Base-by-base conservation (phyloP, 2,888 invertebrate species). In the Caenorhabditis sp. region DNA sequence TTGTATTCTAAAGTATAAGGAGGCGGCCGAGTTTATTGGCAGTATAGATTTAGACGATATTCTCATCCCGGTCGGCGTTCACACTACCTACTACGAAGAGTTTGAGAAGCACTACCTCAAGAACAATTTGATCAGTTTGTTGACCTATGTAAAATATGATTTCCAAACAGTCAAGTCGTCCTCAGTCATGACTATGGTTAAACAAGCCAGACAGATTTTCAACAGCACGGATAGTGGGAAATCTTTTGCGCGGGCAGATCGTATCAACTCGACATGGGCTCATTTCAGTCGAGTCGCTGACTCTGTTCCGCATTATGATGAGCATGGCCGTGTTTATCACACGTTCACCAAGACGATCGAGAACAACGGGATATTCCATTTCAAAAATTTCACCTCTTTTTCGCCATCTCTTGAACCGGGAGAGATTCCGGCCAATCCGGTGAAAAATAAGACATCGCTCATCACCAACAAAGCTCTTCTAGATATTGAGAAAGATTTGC, bases 1-100 rank as follows among this genome's bases (percentile, higher is more conserved):
- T 54, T 79, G 79, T 61, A 58, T 79, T 19, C 63, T 79, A 10
- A 69, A 68, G 62, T 78, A 79, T 59, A 51, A 51, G 21, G 71
- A 71, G 17, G 71, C 58, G 0, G 67, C 71, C 2, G 57, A 63
- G 57, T 71, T 71, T 53, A 51, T 71, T 43, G 71, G 66, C 4
- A 63, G 63, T 21, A 58, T 71, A 59, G 63, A 71, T 31, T 57
- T 71, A 6, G 71, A 71, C 19, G 71, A 71, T 57, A 21, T 71
- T 14, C 53, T 71, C 49, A 66, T 71, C 58, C 71, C 71, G 14
- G 12, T 64, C 5, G 62, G 63, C 21, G 51, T 57, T 0, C 43
- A 43, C 14, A 27, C 50, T 37, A 55, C 62, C 12, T 71, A 71
- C 60, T 71, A 67, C 57, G 66, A 71, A 24, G 71, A 71, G 12